These are phyloP conservation scores for Rhinogobio ventralis DNA, from an alignment of 2,797 vertebrate genomes.

Conservation along the genomic window DNA sequence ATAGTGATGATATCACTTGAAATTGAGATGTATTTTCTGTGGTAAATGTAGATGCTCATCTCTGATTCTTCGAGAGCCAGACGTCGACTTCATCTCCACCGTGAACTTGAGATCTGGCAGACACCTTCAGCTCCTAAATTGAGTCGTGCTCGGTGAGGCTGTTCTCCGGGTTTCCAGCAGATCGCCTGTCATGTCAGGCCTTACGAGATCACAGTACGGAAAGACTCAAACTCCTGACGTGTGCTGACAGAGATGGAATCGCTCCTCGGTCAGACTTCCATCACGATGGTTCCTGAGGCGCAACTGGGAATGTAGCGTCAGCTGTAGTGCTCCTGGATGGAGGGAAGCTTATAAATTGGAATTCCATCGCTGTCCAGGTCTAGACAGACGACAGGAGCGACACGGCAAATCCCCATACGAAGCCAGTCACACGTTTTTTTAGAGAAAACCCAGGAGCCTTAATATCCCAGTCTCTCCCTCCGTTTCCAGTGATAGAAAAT, in stretches of 20 bases:
- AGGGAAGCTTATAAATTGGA: constrained; percentile 9
- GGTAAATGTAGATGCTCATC: not conserved
- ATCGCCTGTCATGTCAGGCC: constrained; percentile 51
- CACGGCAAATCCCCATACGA: constrained; percentile 40
- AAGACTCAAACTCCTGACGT: constrained; percentile 34
- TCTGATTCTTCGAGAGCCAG: not conserved
- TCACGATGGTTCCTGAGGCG: constrained; percentile 45
- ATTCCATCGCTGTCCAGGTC: constrained; percentile 41
- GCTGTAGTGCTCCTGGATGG: constrained; percentile 9
- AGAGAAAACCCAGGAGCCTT: constrained; percentile 41
- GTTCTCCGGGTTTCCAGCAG: constrained; percentile 39
- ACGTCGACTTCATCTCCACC: not conserved
- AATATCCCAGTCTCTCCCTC: constrained; percentile 7
- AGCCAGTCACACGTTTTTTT: constrained; percentile 25
- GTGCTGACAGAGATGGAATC: constrained; percentile 36
- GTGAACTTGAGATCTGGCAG: not conserved
- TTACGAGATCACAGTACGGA: constrained; percentile 44
- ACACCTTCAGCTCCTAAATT: constrained; percentile 22
- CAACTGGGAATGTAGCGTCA: constrained; percentile 41
- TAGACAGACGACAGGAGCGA: constrained; percentile 14
- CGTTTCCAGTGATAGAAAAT: constrained; percentile 47
- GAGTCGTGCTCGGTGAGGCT: constrained; percentile 39
- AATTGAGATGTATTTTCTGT: not conserved
- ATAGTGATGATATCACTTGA: not conserved
- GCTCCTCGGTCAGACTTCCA: constrained; percentile 52